Conservation (phyloP, 2,888 invertebrate species). For the Spisula solida region DNA sequence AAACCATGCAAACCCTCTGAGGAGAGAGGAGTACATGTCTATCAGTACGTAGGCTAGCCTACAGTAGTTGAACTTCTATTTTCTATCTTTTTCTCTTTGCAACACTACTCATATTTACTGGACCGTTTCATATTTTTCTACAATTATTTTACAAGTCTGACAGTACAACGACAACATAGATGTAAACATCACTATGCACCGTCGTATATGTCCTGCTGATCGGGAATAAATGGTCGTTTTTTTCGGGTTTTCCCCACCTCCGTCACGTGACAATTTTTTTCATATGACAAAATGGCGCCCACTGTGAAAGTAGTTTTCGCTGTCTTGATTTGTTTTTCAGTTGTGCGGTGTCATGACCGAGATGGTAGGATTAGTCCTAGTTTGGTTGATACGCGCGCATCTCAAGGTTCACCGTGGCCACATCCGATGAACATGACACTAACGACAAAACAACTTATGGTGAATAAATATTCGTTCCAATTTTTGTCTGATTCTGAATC, state of each 20-base stretch:
- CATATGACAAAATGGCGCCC: conserved; percentile 35
- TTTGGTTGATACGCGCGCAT: background rate
- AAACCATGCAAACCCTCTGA: too few species aligned
- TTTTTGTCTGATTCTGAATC: conserved; percentile 82
- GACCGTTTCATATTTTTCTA: too few species aligned
- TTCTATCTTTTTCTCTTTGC: too few species aligned
- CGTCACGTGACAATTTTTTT: background rate
- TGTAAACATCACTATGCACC: too few species aligned
- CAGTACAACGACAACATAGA: too few species aligned
- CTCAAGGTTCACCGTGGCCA: conserved; percentile 75
- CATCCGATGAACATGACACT: conserved; percentile 64
- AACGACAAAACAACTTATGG: conserved; percentile 41
- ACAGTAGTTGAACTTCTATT: too few species aligned
- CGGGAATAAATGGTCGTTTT: too few species aligned
- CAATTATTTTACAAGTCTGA: too few species aligned
- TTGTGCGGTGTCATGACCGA: conserved; percentile 22
- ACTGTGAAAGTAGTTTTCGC: background rate
- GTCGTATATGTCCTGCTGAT: too few species aligned
- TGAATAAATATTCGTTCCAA: conserved; percentile 72
- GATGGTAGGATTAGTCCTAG: background rate
- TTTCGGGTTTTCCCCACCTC: background rate
- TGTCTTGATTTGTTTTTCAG: background rate
- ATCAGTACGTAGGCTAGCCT: too few species aligned
- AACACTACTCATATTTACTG: too few species aligned
- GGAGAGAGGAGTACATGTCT: too few species aligned